phyloP scores from a whole-genome alignment of 2,113 vertebrate species.

The Triplophysa tibetana region DNA sequence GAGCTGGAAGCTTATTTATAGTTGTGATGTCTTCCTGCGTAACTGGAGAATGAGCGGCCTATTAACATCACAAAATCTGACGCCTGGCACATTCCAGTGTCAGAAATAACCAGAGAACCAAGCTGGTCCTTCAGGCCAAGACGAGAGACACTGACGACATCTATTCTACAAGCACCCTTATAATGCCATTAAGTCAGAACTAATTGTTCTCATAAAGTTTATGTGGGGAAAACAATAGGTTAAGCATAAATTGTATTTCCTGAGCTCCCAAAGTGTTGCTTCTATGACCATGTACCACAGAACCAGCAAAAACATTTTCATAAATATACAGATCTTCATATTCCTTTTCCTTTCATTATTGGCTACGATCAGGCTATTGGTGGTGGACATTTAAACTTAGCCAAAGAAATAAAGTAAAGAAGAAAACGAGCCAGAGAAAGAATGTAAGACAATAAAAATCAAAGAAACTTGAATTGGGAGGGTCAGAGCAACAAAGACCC shows the following conservation, averaged over 20 bases:
- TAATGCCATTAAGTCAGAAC: too few species aligned
- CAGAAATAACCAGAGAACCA: slow-evolving; percentile 75
- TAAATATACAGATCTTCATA: too few species aligned
- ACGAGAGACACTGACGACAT: slow-evolving; percentile 45
- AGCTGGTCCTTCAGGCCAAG: slow-evolving; percentile 50
- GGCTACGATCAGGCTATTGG: neutral
- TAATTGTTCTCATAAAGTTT: too few species aligned
- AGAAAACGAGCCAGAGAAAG: neutral
- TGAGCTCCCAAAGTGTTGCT: too few species aligned
- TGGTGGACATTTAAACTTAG: slow-evolving; percentile 49
- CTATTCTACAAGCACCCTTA: too few species aligned
- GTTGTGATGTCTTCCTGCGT: slow-evolving; percentile 77
- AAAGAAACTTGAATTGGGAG: too few species aligned
- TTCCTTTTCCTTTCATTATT: neutral
- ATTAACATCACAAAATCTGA: slow-evolving; percentile 78
- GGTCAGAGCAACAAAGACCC: neutral
- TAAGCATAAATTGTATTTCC: too few species aligned
- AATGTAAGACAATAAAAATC: neutral
- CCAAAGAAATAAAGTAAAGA: slow-evolving; percentile 47
- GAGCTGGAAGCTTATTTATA: slow-evolving; percentile 68
- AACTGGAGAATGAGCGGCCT: slow-evolving; percentile 73
- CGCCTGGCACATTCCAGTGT: slow-evolving; percentile 77
- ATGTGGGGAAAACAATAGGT: too few species aligned
- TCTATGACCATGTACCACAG: too few species aligned
- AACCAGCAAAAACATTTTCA: too few species aligned